phyloP scores from a whole-genome alignment of 2,113 vertebrate species.

The Sinosuthora webbiana region DNA sequence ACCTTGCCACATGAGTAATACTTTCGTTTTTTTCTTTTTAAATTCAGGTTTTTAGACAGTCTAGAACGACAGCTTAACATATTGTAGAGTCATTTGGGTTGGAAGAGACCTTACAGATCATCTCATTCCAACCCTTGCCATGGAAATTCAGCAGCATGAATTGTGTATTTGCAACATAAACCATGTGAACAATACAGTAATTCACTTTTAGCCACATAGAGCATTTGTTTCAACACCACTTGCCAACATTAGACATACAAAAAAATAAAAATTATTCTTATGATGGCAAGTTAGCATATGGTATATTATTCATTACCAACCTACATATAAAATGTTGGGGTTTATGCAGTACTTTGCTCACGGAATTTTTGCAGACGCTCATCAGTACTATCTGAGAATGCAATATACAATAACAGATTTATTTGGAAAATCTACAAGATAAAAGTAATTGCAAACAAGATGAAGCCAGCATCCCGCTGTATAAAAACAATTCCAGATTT shows the following conservation, averaged over 20 bases:
- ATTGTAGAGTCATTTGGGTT: neutral
- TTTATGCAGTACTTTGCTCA: neutral
- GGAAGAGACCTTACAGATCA: neutral
- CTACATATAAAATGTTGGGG: neutral
- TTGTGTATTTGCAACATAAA: neutral
- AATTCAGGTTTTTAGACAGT: neutral
- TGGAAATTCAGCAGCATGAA: neutral
- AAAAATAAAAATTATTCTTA: neutral
- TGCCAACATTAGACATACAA: neutral
- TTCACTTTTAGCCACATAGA: neutral
- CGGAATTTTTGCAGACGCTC: neutral
- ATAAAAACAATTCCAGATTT: neutral
- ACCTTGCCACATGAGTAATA: neutral
- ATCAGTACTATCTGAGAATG: neutral
- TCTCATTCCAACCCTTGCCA: neutral
- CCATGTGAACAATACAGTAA: neutral
- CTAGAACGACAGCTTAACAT: neutral
- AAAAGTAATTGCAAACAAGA: neutral
- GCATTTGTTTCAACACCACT: neutral
- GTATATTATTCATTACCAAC: neutral
- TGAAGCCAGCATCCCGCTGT: neutral
- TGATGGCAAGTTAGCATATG: neutral
- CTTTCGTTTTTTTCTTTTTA: no score
- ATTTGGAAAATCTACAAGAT: neutral
- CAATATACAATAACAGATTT: fast-evolving